These are phyloP conservation scores for Keiferia lycopersicella DNA, from an alignment of 2,888 invertebrate genomes.

Conservation along the genomic window DNA sequence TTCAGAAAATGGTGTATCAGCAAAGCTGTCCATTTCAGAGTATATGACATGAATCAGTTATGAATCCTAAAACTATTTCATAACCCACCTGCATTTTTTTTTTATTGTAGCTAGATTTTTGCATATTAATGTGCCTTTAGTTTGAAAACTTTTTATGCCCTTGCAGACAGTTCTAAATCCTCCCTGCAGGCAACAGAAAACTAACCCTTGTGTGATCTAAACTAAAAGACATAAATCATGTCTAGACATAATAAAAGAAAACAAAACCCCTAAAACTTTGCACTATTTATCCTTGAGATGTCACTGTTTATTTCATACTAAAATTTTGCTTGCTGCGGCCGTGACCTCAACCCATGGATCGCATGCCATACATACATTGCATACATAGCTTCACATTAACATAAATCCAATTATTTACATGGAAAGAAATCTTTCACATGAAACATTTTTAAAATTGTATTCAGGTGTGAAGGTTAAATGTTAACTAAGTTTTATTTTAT, in stretches of 20 bases:
- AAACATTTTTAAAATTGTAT: not conserved
- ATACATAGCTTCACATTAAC: conserved; percentile 14
- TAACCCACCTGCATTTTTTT: too few relatives aligned
- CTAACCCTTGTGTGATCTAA: too few relatives aligned
- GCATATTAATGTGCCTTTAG: too few relatives aligned
- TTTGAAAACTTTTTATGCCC: too few relatives aligned
- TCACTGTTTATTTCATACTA: not conserved
- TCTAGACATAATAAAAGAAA: not conserved
- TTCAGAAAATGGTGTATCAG: too few relatives aligned
- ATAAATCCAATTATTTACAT: conserved; percentile 3
- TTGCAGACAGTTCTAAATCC: too few relatives aligned
- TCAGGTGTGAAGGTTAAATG: not conserved
- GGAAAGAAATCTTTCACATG: not conserved
- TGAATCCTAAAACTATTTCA: too few relatives aligned
- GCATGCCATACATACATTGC: conserved; percentile 14
- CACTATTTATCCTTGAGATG: not conserved
- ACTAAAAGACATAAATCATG: not conserved
- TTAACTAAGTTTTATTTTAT: not conserved
- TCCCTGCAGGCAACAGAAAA: too few relatives aligned
- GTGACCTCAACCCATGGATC: conserved; percentile 4
- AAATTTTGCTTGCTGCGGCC: not conserved
- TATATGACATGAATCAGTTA: too few relatives aligned
- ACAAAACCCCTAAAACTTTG: not conserved
- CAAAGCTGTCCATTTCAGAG: too few relatives aligned
- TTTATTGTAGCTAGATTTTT: too few relatives aligned